These are phyloP conservation scores for Drosophila cognata DNA, from an alignment of 2,888 invertebrate genomes.

Conservation along the genomic window DNA sequence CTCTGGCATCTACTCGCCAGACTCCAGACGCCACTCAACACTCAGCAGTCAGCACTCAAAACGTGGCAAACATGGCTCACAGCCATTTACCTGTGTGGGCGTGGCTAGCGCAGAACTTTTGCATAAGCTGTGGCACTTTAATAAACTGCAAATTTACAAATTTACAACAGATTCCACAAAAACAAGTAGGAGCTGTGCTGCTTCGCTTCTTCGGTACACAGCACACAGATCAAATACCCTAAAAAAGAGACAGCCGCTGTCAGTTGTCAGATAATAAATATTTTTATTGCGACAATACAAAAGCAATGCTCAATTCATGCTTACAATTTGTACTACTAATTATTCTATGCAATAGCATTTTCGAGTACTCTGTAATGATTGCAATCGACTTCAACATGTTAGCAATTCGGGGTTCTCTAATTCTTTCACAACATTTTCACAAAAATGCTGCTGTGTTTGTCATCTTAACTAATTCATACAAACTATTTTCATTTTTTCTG, in stretches of 20 bases:
- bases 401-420: neutral
- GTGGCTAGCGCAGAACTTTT: conserved; percentile 56
- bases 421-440: neutral
- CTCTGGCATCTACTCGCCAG: conserved; percentile 19
- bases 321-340: neutral
- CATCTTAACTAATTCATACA: too few relatives aligned
- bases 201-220: neutral
- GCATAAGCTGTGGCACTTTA: conserved; percentile 56
- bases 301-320: neutral
- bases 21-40: conserved; percentile 47
- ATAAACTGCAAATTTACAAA: conserved; percentile 38
- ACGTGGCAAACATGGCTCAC: conserved; percentile 57
- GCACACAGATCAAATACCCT: neutral
- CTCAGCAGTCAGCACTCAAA: conserved; percentile 27
- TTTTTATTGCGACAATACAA: neutral
- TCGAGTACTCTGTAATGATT: neutral
- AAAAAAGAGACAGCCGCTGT: too few relatives aligned
- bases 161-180: conserved; percentile 18
- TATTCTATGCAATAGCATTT: neutral
- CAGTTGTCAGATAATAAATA: neutral
- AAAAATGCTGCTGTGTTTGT: neutral
- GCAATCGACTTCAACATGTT: neutral
- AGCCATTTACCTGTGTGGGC: conserved; percentile 68
- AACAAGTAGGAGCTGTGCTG: neutral
- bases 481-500: too few relatives aligned